Percentiles rank a stretch among this genome's conserved stretches.
Evolutionary conservation across 2,797 vertebrate genomes (phyloP).

Genomic region (Spea hammondii): DNA sequence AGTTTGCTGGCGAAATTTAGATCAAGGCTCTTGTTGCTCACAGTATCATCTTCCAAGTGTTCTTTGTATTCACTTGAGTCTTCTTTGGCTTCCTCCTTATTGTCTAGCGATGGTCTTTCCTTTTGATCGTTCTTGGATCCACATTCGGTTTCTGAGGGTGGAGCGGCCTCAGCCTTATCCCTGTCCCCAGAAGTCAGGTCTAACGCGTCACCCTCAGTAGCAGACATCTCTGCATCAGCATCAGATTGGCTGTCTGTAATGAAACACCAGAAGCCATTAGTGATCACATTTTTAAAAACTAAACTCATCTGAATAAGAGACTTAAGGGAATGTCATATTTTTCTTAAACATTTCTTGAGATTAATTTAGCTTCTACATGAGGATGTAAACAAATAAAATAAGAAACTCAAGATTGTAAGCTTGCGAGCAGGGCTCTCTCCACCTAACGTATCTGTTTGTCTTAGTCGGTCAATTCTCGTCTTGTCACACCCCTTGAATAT

Average conservation of each 20-base stretch:
- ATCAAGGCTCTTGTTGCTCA: constrained; percentile 94
- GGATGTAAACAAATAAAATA: too few species aligned
- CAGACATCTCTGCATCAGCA: constrained; percentile 70
- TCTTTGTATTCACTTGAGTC: constrained; percentile 66
- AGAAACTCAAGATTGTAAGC: too few species aligned
- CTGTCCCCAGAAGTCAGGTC: constrained; percentile 70
- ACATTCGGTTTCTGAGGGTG: constrained; percentile 39
- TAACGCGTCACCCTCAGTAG: constrained; percentile 66
- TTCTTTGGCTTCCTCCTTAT: constrained; percentile 42
- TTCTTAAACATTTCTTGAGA: too few species aligned
- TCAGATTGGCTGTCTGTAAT: constrained; percentile 84
- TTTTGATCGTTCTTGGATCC: constrained; percentile 47
- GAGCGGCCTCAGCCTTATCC: constrained; percentile 53
- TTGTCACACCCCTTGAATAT: too few species aligned
- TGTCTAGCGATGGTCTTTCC: constrained; percentile 48
- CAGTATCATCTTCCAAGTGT: constrained; percentile 77
- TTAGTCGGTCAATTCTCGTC: too few species aligned
- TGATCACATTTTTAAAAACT: too few species aligned
- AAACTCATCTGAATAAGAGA: too few species aligned
- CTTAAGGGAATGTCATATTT: too few species aligned
- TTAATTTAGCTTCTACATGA: too few species aligned
- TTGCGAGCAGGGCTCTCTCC: too few species aligned
- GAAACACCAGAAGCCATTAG: constrained; percentile 46
- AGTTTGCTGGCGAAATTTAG: constrained; percentile 91
- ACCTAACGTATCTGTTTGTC: too few species aligned